Evolutionary conservation across 2,888 invertebrate genomes (phyloP).

Genomic region (Gasteruption jaculator): DNA sequence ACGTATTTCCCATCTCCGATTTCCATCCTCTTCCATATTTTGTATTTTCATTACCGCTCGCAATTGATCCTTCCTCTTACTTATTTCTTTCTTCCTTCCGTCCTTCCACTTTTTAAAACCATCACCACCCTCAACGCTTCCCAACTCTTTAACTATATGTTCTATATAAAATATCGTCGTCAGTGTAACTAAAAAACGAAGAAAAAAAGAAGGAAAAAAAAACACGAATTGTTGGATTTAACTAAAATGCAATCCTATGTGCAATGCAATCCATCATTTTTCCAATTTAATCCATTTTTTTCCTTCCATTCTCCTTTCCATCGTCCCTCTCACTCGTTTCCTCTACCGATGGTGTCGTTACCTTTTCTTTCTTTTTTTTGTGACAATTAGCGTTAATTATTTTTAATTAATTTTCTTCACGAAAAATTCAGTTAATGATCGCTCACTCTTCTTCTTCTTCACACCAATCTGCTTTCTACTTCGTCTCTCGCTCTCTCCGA

Average conservation of each 20-base stretch:
- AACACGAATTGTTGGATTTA: slow-evolving; percentile 47
- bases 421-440: slow-evolving; percentile 8
- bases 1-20: no score
- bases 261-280: slow-evolving; percentile 39
- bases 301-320: slow-evolving; percentile 17
- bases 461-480: slow-evolving; percentile 20
- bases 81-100: slow-evolving; percentile 19
- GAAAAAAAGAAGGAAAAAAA: no score
- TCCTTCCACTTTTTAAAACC: no score
- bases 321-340: slow-evolving; percentile 15
- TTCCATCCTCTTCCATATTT: slow-evolving; percentile 15
- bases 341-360: slow-evolving; percentile 20
- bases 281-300: slow-evolving; percentile 20
- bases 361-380: slow-evolving; percentile 20
- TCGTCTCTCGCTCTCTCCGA: slow-evolving; percentile 4
- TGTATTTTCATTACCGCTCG: slow-evolving; percentile 8
- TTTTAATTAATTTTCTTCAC: slow-evolving; percentile 4
- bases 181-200: slow-evolving; percentile 52
- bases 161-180: slow-evolving; percentile 53
- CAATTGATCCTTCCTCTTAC: slow-evolving; percentile 2
- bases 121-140: slow-evolving; percentile 38
- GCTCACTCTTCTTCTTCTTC: slow-evolving; percentile 14
- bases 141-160: slow-evolving; percentile 50
- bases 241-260: slow-evolving; percentile 50
- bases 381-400: no score